These are phyloP conservation scores for Excalfactoria chinensis DNA, from an alignment of 2,113 vertebrate species.

Conservation along the genomic window DNA sequence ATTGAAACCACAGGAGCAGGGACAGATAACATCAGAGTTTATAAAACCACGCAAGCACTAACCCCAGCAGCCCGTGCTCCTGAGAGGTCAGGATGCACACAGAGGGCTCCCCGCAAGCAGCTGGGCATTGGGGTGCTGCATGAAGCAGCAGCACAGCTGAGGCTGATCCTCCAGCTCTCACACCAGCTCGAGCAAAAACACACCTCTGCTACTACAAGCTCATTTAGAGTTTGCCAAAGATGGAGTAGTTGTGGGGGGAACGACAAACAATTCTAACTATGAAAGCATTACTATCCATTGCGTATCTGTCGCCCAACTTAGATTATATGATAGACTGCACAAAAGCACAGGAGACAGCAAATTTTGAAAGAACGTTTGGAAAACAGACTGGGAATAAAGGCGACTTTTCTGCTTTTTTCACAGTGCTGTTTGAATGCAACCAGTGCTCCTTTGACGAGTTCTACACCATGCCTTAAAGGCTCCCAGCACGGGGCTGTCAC, in stretches of 20 bases:
- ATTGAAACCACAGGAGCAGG: neutral
- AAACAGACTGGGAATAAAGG: neutral
- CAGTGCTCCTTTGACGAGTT: neutral
- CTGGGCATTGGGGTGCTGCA: neutral
- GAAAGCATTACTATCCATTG: constrained; percentile 12
- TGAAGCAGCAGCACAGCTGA: constrained; percentile 12
- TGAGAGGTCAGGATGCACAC: neutral
- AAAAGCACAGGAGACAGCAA: neutral
- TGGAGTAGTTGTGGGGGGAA: neutral
- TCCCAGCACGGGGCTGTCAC: neutral
- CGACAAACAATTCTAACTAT: neutral
- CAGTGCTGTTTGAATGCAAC: neutral
- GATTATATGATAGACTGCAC: constrained; percentile 9
- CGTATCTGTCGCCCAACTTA: neutral
- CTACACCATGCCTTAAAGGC: neutral
- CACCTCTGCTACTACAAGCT: neutral
- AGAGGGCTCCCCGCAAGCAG: neutral
- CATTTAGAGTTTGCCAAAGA: constrained; percentile 43
- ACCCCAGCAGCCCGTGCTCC: neutral
- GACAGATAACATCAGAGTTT: neutral
- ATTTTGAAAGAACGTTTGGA: neutral
- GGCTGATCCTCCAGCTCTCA: neutral
- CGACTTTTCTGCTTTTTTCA: neutral
- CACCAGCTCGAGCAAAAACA: constrained; percentile 31
- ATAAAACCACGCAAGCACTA: neutral